These are phyloP conservation scores for Carassius auratus DNA, from an alignment of 2,113 vertebrate species.

Conservation along the genomic window DNA sequence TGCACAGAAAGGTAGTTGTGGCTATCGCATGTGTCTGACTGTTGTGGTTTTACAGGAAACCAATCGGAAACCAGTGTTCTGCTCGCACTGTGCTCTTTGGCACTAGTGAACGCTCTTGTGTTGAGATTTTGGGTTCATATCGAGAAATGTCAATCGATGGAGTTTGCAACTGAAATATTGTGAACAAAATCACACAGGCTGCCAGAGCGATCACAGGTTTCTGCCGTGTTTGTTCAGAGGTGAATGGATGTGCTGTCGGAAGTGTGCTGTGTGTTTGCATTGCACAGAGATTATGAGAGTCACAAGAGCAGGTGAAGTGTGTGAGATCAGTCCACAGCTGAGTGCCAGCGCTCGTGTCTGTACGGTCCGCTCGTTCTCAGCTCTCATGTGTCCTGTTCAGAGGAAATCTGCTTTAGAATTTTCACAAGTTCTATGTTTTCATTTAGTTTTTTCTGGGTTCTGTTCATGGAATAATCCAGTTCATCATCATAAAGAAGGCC, in stretches of 20 bases:
- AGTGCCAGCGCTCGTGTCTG: not conserved
- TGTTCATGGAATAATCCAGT: not conserved
- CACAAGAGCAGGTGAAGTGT: conserved; percentile 32
- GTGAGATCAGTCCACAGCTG: not conserved
- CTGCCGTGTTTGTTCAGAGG: conserved; percentile 29
- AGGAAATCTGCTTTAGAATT: not conserved
- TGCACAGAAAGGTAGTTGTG: not conserved
- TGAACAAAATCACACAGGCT: not conserved
- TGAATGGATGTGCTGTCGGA: conserved; percentile 31
- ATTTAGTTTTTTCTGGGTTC: not conserved
- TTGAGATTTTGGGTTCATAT: not conserved
- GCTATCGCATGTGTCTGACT: conserved; percentile 11
- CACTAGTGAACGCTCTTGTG: not conserved
- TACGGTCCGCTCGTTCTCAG: not conserved
- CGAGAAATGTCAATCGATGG: not conserved
- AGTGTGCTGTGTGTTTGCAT: conserved; percentile 29
- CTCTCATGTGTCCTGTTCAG: not conserved
- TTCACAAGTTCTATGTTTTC: not conserved
- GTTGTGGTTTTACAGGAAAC: conserved; percentile 65
- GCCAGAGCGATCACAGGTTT: not conserved
- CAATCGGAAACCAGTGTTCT: conserved; percentile 57
- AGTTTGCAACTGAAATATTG: not conserved
- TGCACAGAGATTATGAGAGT: conserved; percentile 37
- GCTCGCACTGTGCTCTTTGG: not conserved
- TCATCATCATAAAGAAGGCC: not conserved